Base-by-base conservation (phyloP, 2,888 invertebrate genomes). In the Exephanes ischioxanthus region DNA sequence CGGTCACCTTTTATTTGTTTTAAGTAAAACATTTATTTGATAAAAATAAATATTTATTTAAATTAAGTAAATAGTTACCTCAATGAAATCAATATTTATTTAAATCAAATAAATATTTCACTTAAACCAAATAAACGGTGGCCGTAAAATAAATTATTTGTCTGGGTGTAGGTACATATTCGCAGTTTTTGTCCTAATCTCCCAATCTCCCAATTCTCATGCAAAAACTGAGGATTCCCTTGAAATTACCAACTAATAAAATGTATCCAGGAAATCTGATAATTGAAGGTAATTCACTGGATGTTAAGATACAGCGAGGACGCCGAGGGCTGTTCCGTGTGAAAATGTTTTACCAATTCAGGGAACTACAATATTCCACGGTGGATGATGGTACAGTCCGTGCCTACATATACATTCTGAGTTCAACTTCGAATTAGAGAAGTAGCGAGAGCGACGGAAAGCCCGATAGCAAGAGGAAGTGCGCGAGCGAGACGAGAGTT, bases 341-440 rank as follows among this genome's bases (percentile, higher is more conserved):
- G 55, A 51, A 58, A 67, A 53, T 63, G 51, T 66, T 71, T 16
- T 55, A 53, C 70, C 70, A 70, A 75, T 80, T 55, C 51, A 51
- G 41, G 48, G 26, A 33, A 55, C 19, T 22, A 51, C 55, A 37
- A 61, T 48, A 75, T 58, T 19, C 67, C 4, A 41, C 22, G 58
- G 11, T 26, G 33, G 14, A 19, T 45, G 30, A 63, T 66, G 58
- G 26, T 58, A 22, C 4, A 63, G 16, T 63, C 30, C n/a, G 30
- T 48, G 33, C 9, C 37, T 41, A 19, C 61, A 33, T 70, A 61
- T 22, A 80, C 51, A 48, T 37, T 7, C 63, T 63, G 19, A 48
- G 55, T 55, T 76, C 11, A 67, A 70, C 48, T 30, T 71, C 22
- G 82, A 72, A 72, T 83, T 61, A 68, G 30, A 53, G 67, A 85